These are phyloP conservation scores for Entomyzon cyanotis DNA, from an alignment of 2,113 vertebrate species.

Conservation along the genomic window DNA sequence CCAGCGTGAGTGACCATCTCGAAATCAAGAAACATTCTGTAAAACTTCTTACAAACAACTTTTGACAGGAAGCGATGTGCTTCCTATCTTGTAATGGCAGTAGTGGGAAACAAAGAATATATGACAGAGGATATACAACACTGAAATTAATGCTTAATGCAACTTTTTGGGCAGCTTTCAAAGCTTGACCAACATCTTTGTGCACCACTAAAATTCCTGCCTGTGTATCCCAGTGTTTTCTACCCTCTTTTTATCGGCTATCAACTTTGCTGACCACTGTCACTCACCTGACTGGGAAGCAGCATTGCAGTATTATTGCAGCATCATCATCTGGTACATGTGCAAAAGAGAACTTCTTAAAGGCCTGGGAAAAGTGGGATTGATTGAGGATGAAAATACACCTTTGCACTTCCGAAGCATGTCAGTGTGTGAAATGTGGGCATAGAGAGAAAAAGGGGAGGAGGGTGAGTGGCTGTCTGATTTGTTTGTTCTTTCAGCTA, in stretches of 20 bases:
- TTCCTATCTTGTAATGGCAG: background rate
- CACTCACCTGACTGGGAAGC: background rate
- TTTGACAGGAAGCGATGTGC: background rate
- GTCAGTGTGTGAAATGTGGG: rapidly evolving
- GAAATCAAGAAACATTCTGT: background rate
- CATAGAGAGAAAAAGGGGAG: background rate
- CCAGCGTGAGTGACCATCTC: background rate
- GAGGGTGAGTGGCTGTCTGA: no score
- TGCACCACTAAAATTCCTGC: rapidly evolving
- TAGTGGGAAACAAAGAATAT: rapidly evolving
- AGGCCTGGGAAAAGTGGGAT: background rate
- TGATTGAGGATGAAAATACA: background rate
- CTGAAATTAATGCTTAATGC: background rate
- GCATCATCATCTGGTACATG: background rate
- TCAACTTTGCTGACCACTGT: background rate
- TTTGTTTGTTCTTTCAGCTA: background rate
- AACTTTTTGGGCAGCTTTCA: background rate
- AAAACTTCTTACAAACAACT: background rate
- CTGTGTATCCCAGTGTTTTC: rapidly evolving
- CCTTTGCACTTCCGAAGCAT: rapidly evolving
- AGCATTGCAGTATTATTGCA: background rate
- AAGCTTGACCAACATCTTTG: background rate
- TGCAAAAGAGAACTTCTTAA: background rate
- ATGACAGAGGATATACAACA: rapidly evolving
- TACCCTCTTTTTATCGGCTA: background rate